Percentiles rank a stretch among this genome's conserved stretches.
Evolutionary conservation across 1,140 invertebrate species (phyloP).

Genomic region (Vanessa atalanta): DNA sequence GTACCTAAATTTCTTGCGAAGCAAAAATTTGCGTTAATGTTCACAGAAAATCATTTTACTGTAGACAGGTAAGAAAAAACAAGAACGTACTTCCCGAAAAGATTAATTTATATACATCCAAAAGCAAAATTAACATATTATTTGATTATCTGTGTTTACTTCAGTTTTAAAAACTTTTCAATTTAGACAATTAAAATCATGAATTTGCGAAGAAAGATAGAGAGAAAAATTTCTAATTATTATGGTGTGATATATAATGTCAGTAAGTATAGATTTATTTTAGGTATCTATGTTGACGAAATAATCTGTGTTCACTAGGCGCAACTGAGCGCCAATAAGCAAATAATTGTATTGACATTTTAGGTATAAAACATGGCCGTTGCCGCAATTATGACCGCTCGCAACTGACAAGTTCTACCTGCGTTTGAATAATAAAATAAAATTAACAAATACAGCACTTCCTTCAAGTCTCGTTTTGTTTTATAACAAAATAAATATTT

Average conservation of each 20-base stretch:
- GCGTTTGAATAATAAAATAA: background rate
- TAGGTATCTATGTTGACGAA: background rate
- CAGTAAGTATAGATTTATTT: background rate
- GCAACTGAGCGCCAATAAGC: background rate
- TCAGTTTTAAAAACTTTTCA: no score
- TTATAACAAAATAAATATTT: constrained; percentile 33
- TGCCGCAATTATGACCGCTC: background rate
- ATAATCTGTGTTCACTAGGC: constrained; percentile 1
- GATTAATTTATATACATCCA: no score
- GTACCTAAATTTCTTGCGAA: background rate
- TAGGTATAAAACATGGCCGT: background rate
- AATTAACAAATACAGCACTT: background rate
- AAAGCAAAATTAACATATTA: no score
- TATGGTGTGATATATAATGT: background rate
- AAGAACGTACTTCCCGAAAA: no score
- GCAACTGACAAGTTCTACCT: background rate
- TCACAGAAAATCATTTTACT: background rate
- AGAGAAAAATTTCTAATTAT: no score
- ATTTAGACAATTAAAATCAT: no score
- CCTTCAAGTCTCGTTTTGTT: constrained; percentile 13
- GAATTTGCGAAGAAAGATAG: no score
- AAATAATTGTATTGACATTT: background rate
- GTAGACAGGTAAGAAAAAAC: no score
- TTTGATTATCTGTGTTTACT: no score
- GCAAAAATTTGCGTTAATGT: background rate